These are phyloP conservation scores for Lamellibrachia satsuma DNA, from an alignment of 2,888 invertebrate genomes.

Conservation along the genomic window DNA sequence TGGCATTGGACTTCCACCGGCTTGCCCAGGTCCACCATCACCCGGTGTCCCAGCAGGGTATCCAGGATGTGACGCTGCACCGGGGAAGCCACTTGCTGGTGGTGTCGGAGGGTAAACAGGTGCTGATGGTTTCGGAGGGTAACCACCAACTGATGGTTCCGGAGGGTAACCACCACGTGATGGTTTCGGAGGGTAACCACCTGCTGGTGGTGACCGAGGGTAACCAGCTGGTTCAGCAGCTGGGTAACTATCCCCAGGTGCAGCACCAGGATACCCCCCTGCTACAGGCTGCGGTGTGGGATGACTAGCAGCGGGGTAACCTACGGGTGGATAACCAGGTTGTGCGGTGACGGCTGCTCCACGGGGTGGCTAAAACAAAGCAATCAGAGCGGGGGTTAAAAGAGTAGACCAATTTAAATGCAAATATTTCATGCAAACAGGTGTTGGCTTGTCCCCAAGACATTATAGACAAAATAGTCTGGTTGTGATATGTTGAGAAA, in stretches of 20 bases:
- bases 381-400: too few relatives aligned
- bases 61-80: background rate
- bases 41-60: background rate
- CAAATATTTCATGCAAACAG: too few relatives aligned
- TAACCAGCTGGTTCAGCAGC: background rate
- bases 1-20: background rate
- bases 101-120: background rate
- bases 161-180: background rate
- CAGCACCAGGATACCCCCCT: too few relatives aligned
- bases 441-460: too few relatives aligned
- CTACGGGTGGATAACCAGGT: background rate
- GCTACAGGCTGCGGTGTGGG: too few relatives aligned
- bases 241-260: too few relatives aligned
- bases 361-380: too few relatives aligned
- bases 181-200: background rate
- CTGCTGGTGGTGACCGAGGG: background rate
- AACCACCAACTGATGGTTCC: background rate
- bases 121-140: background rate
- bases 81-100: background rate
- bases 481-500: too few relatives aligned
- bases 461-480: too few relatives aligned
- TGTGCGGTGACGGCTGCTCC: background rate
- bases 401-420: too few relatives aligned
- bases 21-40: background rate
- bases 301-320: background rate